Percentiles rank a stretch among this genome's conserved stretches.
Evolutionary conservation across 2,797 vertebrate genomes (phyloP).

Genomic region (Myripristis jacobus): DNA sequence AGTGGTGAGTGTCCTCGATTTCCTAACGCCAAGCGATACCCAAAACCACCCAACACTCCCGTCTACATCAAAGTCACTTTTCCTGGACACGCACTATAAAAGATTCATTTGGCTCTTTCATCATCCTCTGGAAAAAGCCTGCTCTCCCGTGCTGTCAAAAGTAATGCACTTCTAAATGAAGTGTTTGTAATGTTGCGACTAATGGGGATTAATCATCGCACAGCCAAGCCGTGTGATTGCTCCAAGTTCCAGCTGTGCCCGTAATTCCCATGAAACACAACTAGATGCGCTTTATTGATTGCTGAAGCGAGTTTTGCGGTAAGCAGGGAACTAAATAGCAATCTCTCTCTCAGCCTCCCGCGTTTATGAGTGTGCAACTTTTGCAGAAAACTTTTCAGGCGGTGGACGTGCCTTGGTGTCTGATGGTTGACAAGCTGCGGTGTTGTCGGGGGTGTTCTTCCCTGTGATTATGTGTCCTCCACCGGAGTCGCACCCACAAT

Average conservation of each 20-base stretch:
- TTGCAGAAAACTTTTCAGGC: too few species aligned
- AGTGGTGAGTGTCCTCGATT: slow-evolving; percentile 88
- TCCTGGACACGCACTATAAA: slow-evolving; percentile 9
- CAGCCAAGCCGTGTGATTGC: slow-evolving; percentile 10
- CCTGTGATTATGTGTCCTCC: background rate
- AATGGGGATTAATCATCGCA: slow-evolving; percentile 21
- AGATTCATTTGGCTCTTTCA: background rate
- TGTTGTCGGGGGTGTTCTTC: background rate
- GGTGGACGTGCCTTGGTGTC: too few species aligned
- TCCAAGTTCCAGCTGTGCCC: background rate
- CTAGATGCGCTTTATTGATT: too few species aligned
- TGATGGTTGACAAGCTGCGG: too few species aligned
- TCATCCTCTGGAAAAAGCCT: too few species aligned
- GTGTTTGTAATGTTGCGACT: background rate
- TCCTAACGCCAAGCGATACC: slow-evolving; percentile 5
- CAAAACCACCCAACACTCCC: background rate
- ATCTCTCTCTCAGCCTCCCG: too few species aligned
- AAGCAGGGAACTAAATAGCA: too few species aligned
- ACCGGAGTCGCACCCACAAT: background rate
- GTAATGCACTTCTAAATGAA: background rate
- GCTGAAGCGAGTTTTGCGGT: too few species aligned
- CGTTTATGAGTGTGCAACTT: too few species aligned
- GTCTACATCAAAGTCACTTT: slow-evolving; percentile 13
- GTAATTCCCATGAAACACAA: background rate
- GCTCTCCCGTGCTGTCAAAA: background rate